A percentile compares a stretch with the other conserved stretches of the same genome.
phyloP scores from a whole-genome alignment of 2,113 vertebrate genomes.

The Nothoprocta pentlandii region DNA sequence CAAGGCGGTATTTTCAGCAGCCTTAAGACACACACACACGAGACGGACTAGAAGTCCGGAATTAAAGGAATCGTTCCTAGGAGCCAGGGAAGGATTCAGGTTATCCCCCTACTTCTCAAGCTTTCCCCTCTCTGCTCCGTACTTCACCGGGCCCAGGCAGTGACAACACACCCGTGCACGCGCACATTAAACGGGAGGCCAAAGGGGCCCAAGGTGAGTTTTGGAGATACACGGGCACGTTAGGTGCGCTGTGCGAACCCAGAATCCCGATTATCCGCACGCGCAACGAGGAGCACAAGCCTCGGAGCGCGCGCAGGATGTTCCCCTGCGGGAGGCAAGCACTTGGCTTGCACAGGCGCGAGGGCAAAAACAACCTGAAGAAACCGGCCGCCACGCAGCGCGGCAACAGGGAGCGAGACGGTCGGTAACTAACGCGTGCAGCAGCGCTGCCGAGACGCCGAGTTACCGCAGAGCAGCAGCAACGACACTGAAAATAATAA shows the following conservation, averaged over 20 bases:
- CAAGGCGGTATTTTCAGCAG: background rate
- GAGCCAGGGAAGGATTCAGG: background rate
- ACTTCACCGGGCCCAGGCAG: background rate
- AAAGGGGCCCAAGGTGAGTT: accelerated
- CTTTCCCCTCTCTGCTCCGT: background rate
- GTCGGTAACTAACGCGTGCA: background rate
- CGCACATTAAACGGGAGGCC: accelerated
- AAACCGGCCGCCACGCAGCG: background rate
- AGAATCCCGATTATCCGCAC: accelerated
- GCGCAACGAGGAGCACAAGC: background rate
- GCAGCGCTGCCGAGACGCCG: accelerated
- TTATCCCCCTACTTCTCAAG: background rate
- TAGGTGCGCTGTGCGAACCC: background rate
- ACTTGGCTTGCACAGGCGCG: accelerated
- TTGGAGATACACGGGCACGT: accelerated
- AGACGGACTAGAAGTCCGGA: background rate
- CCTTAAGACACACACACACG: accelerated
- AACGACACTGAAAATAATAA: too few species aligned
- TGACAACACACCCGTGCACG: accelerated
- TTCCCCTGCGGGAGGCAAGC: background rate
- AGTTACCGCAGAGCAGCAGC: accelerated
- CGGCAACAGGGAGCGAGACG: background rate
- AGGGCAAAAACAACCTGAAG: background rate
- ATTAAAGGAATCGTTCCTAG: background rate
- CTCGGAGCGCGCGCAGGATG: accelerated